A percentile compares a stretch with the other conserved stretches of the same genome.
These are phyloP conservation scores for Lagorchestes hirsutus DNA, from an alignment of 2,797 vertebrate species.

Conservation along the genomic window DNA sequence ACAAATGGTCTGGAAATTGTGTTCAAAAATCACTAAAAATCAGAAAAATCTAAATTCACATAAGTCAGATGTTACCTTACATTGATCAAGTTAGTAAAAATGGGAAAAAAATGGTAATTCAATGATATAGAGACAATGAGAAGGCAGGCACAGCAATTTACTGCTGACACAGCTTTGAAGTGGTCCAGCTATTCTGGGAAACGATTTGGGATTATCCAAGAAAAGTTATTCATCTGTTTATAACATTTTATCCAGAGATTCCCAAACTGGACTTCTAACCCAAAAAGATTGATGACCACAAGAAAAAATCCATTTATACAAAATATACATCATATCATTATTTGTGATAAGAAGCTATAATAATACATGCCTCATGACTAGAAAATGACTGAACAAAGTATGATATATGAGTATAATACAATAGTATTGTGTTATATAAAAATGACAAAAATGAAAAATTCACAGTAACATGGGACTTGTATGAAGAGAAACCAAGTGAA, in stretches of 20 bases:
- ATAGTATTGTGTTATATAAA: not conserved
- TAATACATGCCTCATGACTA: not conserved
- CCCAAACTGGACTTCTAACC: not conserved
- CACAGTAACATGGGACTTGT: not conserved
- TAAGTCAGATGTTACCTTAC: not conserved
- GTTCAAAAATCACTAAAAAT: not conserved
- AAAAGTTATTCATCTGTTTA: not conserved
- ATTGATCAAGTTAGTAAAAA: not conserved
- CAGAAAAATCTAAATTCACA: not conserved
- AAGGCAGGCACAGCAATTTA: not conserved
- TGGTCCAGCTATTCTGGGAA: not conserved
- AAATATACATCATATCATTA: not conserved
- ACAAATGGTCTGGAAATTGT: not conserved
- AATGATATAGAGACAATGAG: not conserved
- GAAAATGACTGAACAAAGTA: not conserved
- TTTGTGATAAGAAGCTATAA: not conserved
- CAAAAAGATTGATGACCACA: not conserved
- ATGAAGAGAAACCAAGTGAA: not conserved
- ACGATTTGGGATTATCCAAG: not conserved
- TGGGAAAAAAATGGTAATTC: not conserved
- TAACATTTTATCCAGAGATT: not conserved
- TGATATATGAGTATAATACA: not conserved
- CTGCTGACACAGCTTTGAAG: not conserved
- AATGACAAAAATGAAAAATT: not conserved
- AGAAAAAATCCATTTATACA: not conserved